Conservation (phyloP, 2,888 invertebrate species). For the Endotricha flammealis region DNA sequence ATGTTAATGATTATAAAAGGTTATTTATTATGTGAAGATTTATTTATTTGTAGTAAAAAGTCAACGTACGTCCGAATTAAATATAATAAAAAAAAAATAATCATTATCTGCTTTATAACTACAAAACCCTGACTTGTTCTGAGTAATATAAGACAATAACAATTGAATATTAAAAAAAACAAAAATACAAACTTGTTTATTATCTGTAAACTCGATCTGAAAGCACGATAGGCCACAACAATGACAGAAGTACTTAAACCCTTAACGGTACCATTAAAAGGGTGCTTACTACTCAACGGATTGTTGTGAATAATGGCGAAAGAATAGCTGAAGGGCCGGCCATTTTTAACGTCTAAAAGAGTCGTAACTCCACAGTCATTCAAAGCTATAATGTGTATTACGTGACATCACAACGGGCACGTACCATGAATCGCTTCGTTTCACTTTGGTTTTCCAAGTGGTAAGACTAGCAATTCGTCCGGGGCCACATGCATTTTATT, state of each 20-base stretch:
- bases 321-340: slow-evolving; percentile 51
- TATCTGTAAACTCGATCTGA: not conserved
- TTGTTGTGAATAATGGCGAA: slow-evolving; percentile 59
- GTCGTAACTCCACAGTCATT: slow-evolving; percentile 58
- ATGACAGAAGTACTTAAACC: slow-evolving; percentile 44
- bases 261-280: slow-evolving; percentile 51
- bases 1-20: too few relatives aligned
- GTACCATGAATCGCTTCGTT: slow-evolving; percentile 32
- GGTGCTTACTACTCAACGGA: slow-evolving; percentile 53
- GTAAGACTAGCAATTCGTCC: slow-evolving; percentile 28
- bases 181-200: not conserved
- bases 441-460: slow-evolving; percentile 27
- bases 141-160: too few relatives aligned
- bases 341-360: slow-evolving; percentile 55
- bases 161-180: too few relatives aligned
- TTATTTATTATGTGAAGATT: too few relatives aligned
- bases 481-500: slow-evolving; percentile 42
- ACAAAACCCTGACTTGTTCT: too few relatives aligned
- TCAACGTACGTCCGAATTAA: too few relatives aligned
- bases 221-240: slow-evolving; percentile 39
- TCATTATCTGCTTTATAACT: too few relatives aligned
- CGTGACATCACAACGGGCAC: slow-evolving; percentile 40
- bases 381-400: slow-evolving; percentile 48
- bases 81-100: too few relatives aligned
- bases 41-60: too few relatives aligned